A percentile compares a stretch with the other conserved stretches of the same genome.
These are phyloP conservation scores for Leptonema lineaticorne DNA, from an alignment of 1,140 invertebrate genomes.

Conservation along the genomic window DNA sequence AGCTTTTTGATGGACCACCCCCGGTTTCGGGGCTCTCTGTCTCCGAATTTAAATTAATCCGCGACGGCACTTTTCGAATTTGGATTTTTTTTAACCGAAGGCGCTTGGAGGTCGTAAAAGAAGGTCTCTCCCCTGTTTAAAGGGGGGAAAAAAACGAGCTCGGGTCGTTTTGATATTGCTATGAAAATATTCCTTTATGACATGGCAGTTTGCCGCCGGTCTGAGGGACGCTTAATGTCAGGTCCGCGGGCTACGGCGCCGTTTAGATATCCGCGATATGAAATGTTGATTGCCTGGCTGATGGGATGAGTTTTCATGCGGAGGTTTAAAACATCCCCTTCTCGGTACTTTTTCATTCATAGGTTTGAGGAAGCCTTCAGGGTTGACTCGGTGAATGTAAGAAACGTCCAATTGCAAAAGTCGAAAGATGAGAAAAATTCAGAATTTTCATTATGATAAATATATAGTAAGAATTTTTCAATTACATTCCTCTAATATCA, in stretches of 20 bases:
- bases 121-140: slow-evolving; percentile 20
- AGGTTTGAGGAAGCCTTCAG: too few species aligned
- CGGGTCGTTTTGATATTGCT: slow-evolving; percentile 33
- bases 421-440: too few species aligned
- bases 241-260: slow-evolving; percentile 34
- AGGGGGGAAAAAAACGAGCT: slow-evolving; percentile 21
- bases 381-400: too few species aligned
- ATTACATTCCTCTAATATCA: too few species aligned
- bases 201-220: slow-evolving; percentile 27
- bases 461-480: too few species aligned
- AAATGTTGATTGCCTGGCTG: slow-evolving; percentile 29
- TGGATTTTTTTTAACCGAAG: not conserved
- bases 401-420: too few species aligned
- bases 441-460: too few species aligned
- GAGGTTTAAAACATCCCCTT: not conserved
- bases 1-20: slow-evolving; percentile 8
- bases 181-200: slow-evolving; percentile 38
- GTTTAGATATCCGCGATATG: slow-evolving; percentile 38
- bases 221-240: slow-evolving; percentile 27
- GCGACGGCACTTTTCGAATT: not conserved
- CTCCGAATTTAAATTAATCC: slow-evolving; percentile 9
- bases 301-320: not conserved
- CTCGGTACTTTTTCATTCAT: too few species aligned
- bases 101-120: not conserved
- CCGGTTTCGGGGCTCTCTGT: not conserved